Evolutionary conservation across 2,797 vertebrate genomes (phyloP), one percentile per base, ranked within the genome.

Genomic region (Heliangelus exortis): DNA sequence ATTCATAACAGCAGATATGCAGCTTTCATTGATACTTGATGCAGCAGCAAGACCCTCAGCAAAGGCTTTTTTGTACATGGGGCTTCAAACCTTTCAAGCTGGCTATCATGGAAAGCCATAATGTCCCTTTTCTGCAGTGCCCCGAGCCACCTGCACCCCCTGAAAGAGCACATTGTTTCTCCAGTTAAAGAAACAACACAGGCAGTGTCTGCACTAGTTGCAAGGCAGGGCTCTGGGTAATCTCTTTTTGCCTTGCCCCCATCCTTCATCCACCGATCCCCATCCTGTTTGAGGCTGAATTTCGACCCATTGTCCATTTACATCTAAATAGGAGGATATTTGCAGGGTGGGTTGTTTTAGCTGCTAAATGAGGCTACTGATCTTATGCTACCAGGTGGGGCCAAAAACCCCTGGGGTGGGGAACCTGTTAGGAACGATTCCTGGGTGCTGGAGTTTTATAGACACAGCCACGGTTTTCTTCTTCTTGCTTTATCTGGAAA

Each of bases 81-180:
- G 63, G 73, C 92, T 96, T 90, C 93, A 87, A 96, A 84, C 76
- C 90, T 95, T 96, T 96, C 92, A 94, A 89, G 81, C 76, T 75
- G 1, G 0, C 94, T 81, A 72, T 88, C 81, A 33, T 5, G 79
- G 93, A 71, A 65, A 95, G 83, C 80, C 79, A 96, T 95, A 97
- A 96, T 94, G 93, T 91, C 77, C 92, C 89, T 91, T 96, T 96
- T 96, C 89, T 96, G 87, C 76, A 68, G 28, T 67, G 90, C 71
- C 86, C 85, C 2, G 3, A 95, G 92, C 94, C 98, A 98, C 97
- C 97, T 98, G 97, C 97, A 96, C 81, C 71, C 85, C 23, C 16
- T 98, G 96, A 98, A 98, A 97, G 98, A 91, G 50, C 34, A 63
- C 87, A 96, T 97, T 98, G 98, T 98, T 91, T 87, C 87, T 48